Base-by-base conservation (phyloP, 2,888 invertebrate species). In the Parochlus steinenii region DNA sequence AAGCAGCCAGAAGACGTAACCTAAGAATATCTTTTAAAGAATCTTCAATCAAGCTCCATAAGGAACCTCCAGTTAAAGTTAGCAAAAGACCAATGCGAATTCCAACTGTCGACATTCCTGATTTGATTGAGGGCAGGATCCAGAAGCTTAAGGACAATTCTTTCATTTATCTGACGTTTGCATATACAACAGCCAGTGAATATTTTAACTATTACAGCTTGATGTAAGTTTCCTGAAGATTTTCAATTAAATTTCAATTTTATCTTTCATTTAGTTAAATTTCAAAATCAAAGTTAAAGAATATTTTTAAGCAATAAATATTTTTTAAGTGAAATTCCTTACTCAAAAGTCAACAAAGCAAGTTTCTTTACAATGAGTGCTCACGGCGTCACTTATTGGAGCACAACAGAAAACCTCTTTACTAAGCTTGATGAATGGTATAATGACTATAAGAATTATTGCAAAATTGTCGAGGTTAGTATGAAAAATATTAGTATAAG, bases 321-420 rank as follows among this genome's bases (percentile, higher is more conserved):
- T n/a, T 33, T 33, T 53, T 51, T 26, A 51, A 83, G 85, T 45
- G 71, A 83, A 23, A 79, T 81, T 2, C 67, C 71, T 1, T 86
- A 77, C 48, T 67, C 71, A 24, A 63, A 75, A 33, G 62, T 82
- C 15, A 71, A 77, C 46, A 71, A 67, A 49, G 65, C 58, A 11
- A 77, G 81, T 48, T 82, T 74, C 51, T 72, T 80, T 47, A 89
- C 87, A 0, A 76, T 90, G 44, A 83, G 87, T 44, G 61, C 69
- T 3, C 71, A 74, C 48, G 90, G 89, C 2, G 81, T 87, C 1
- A 75, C 82, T n/a, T 77, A 80, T 47, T 75, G 71, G 52, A 69
- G 62, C 34, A 53, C 66, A 10, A 70, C 68, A 36, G 85, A 85
- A 52, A 75, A 78, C 55, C 71, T 72, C 10, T 87, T 82, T 49